Percentiles rank a stretch among this genome's conserved stretches.
Evolutionary conservation across 2,797 vertebrate species (phyloP).

Genomic region (Emys orbicularis): DNA sequence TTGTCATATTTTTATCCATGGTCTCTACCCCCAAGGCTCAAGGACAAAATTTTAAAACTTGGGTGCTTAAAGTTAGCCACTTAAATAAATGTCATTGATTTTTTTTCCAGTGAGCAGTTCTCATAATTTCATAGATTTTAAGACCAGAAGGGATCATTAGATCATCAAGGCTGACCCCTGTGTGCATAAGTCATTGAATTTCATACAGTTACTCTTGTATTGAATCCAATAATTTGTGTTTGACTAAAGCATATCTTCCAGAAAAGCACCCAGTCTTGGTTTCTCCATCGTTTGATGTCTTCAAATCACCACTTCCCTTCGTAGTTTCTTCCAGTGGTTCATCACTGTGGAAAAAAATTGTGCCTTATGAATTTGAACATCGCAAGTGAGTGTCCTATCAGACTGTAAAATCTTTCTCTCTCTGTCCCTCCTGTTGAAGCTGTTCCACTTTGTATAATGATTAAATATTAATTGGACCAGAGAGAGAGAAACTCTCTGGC

Average conservation of each 20-base stretch:
- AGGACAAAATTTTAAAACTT: background rate
- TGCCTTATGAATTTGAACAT: background rate
- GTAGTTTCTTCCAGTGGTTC: slow-evolving; percentile 1
- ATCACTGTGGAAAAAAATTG: background rate
- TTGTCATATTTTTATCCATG: background rate
- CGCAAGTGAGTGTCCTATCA: too few species aligned
- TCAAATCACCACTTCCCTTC: background rate
- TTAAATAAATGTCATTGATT: background rate
- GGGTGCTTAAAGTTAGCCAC: fast-evolving
- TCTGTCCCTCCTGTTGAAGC: too few species aligned
- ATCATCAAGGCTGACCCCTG: background rate
- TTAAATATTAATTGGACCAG: too few species aligned
- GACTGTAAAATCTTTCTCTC: too few species aligned
- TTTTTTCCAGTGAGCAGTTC: background rate
- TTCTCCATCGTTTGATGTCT: background rate
- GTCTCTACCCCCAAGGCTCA: fast-evolving
- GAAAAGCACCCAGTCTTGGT: background rate
- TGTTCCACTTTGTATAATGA: too few species aligned
- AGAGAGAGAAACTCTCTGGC: too few species aligned
- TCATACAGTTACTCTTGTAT: background rate
- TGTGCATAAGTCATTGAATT: background rate
- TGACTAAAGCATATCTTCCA: background rate
- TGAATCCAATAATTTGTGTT: background rate
- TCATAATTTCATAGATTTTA: background rate
- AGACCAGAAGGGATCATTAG: background rate